Evolutionary conservation across 1,140 invertebrate species (phyloP).

Genomic region (Cyrtorhinus lividipennis): DNA sequence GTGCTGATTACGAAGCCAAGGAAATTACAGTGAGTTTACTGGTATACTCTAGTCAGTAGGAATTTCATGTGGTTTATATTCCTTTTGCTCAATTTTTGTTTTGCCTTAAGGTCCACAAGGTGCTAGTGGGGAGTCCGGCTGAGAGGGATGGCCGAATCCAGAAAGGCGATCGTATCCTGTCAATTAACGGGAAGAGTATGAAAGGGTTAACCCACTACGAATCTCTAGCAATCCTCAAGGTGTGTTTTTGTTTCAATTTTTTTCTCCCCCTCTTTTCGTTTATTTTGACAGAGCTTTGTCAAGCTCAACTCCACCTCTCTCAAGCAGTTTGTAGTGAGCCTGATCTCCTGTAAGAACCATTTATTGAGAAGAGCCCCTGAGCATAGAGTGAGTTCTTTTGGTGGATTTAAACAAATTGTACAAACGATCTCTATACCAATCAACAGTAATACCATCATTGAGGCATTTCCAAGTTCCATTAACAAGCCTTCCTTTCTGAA

Average conservation of each 20-base stretch:
- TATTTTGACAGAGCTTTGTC: too few relatives aligned
- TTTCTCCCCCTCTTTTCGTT: too few relatives aligned
- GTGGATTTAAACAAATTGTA: too few relatives aligned
- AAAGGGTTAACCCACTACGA: slow-evolving; percentile 67
- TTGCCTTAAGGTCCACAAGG: slow-evolving; percentile 58
- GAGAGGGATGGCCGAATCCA: slow-evolving; percentile 71
- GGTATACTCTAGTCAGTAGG: too few relatives aligned
- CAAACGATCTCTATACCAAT: too few relatives aligned
- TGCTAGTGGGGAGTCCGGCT: slow-evolving; percentile 66
- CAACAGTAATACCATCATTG: too few relatives aligned
- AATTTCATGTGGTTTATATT: not conserved
- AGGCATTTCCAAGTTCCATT: too few relatives aligned
- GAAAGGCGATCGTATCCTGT: slow-evolving; percentile 71
- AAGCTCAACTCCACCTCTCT: too few relatives aligned
- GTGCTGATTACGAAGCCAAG: slow-evolving; percentile 75
- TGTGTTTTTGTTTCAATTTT: slow-evolving; percentile 27
- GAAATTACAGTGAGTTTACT: slow-evolving; percentile 75
- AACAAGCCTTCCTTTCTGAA: too few relatives aligned
- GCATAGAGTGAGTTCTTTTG: too few relatives aligned
- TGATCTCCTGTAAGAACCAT: not conserved
- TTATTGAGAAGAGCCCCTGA: too few relatives aligned
- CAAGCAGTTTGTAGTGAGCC: too few relatives aligned
- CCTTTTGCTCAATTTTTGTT: not conserved
- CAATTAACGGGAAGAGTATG: slow-evolving; percentile 74
- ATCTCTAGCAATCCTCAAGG: slow-evolving; percentile 71